Evolutionary conservation across 2,888 invertebrate species (phyloP), one percentile per base, ranked within the genome.

Genomic region (Carabus problematicus): DNA sequence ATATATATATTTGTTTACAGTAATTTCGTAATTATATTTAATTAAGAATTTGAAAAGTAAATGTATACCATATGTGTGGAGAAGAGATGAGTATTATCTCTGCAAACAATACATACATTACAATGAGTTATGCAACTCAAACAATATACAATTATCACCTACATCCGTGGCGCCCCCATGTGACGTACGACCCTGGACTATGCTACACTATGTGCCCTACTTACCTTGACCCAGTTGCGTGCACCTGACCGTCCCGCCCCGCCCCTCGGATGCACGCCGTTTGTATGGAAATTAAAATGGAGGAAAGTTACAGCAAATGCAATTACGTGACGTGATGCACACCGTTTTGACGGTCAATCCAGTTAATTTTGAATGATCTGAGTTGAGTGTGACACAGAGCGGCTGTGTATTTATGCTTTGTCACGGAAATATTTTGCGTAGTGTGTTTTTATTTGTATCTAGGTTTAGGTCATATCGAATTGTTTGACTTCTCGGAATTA

Each of bases 151-250:
- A 29, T 52, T 19, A 52, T 52, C 52, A 52, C 8, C 19, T 52
- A 14, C 16, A 43, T 66, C 66, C 49, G 49, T 59, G 59, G 59
- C 40, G 66, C 66, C 59, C 66, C 19, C 63, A 54, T 63, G 40
- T 41, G 41, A 40, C 66, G 66, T 14, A 58, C 66, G 58, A 49
- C 63, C 54, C 14, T 54, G 52, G 14, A 3, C 52, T 52, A 52
- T 52, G 14, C 16, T 14, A 52, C 29, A 29, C 52, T 52, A 56
- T 12, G 40, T 66, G 66, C 59, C 59, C 66, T 41, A 66, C 59
- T 66, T 66, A 66, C 66, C 66, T 66, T 66, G 66, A 59, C 66
- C 59, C 58, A 49, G 59, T 47, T 56, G 39, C 54, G 11, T 19
- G 29, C 56, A 29, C n/a, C 39, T 7, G 19, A 18, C 19, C 19